Percentiles rank a stretch among this genome's conserved stretches.
phyloP scores from a whole-genome alignment of 2,797 vertebrate genomes.

The Rousettus madagascariensis region DNA sequence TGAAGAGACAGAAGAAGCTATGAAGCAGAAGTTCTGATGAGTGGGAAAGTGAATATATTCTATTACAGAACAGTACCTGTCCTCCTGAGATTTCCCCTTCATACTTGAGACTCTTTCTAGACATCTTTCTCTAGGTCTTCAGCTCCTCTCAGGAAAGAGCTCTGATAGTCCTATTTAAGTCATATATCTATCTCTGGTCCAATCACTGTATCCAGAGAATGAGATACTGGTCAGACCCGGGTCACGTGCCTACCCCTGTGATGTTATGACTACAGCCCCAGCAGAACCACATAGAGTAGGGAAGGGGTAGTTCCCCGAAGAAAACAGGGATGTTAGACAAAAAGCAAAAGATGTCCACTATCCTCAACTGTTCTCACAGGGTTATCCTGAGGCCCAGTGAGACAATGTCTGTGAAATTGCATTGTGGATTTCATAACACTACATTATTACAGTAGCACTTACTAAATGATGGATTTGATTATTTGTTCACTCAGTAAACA shows the following conservation, averaged over 20 bases:
- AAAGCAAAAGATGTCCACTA: background rate
- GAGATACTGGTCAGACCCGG: background rate
- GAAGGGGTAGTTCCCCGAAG: background rate
- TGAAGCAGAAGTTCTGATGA: background rate
- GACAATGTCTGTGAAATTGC: background rate
- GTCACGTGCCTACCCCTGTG: background rate
- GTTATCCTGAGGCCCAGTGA: background rate
- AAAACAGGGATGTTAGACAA: background rate
- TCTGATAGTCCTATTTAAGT: background rate
- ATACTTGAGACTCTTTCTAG: background rate
- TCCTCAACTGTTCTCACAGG: background rate
- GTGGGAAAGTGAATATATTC: background rate
- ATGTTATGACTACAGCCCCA: background rate
- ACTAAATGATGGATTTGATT: background rate
- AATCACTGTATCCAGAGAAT: background rate
- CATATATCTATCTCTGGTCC: background rate
- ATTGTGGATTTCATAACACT: background rate
- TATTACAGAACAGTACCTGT: background rate
- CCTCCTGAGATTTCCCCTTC: background rate
- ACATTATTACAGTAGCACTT: background rate
- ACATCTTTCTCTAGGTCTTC: background rate
- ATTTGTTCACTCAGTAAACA: background rate
- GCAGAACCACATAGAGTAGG: background rate
- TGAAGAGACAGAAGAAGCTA: background rate
- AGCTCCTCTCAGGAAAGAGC: background rate